These are phyloP conservation scores for Echinarachnius parma DNA, from an alignment of 53 echinoderm and acorn worm genomes.

Conservation along the genomic window DNA sequence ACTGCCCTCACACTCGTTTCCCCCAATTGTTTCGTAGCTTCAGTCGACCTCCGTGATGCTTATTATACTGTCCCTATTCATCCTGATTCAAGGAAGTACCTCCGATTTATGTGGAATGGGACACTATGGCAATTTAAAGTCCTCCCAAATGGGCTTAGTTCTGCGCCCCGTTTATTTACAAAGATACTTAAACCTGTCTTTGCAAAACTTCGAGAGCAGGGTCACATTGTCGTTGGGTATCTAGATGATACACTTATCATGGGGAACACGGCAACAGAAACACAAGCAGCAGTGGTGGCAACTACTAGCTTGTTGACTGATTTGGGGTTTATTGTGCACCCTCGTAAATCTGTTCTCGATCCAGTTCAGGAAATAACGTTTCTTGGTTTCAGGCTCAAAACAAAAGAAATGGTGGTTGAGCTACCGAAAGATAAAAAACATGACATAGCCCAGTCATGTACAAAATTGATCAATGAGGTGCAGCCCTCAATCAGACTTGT, in stretches of 20 bases:
- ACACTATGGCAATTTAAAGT: no score
- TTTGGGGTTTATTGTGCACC: constrained; percentile 14
- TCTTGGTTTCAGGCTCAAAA: background rate
- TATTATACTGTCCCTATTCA: no score
- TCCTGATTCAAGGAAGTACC: no score
- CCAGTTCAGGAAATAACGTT: background rate
- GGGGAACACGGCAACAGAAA: background rate
- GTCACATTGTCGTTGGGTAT: no score
- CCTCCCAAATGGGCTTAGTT: no score
- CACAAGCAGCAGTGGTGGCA: background rate
- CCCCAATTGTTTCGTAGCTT: no score
- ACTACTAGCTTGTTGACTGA: background rate
- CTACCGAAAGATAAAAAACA: background rate
- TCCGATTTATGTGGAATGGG: no score
- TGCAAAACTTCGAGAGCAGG: no score
- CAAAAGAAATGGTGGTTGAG: background rate
- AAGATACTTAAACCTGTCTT: no score
- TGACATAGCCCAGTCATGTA: background rate
- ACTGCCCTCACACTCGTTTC: no score
- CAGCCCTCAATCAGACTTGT: constrained; percentile 3
- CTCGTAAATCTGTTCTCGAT: background rate
- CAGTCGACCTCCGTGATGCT: no score
- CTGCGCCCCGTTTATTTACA: no score
- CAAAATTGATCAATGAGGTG: background rate
- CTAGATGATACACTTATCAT: constrained; percentile 11